A percentile compares a stretch with the other conserved stretches of the same genome.
These are phyloP conservation scores for Ispidina picta DNA, from an alignment of 2,797 vertebrate species.

Conservation along the genomic window DNA sequence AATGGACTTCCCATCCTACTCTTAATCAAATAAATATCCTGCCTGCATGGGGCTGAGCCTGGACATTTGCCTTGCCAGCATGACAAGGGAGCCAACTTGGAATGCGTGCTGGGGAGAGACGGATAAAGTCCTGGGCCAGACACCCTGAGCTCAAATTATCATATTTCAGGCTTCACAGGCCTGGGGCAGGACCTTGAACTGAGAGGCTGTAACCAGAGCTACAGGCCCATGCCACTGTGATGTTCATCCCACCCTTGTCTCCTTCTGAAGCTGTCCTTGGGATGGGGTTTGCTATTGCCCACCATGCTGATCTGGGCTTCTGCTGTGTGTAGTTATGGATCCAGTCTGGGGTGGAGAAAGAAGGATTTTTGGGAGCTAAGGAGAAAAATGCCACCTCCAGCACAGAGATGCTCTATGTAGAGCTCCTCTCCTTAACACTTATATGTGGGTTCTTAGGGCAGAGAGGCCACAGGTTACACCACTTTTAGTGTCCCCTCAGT, in stretches of 20 bases:
- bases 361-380: not conserved
- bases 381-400: accelerated
- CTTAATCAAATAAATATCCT: conserved; percentile 66
- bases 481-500: accelerated
- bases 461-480: not conserved
- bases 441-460: not conserved
- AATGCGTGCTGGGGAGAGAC: not conserved
- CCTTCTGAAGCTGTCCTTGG: accelerated
- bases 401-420: accelerated
- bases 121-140: not conserved
- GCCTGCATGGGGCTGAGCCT: not conserved
- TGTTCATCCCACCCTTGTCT: accelerated
- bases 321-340: accelerated
- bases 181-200: not conserved
- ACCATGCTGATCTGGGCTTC: not conserved
- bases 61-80: conserved; percentile 20
- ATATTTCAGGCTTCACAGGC: not conserved
- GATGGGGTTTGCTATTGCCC: accelerated
- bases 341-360: not conserved
- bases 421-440: accelerated
- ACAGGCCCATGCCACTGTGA: accelerated
- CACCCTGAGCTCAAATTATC: not conserved
- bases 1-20: conserved; percentile 74
- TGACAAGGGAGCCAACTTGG: conserved; percentile 11
- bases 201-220: accelerated